These are phyloP conservation scores for Drosophila leonis DNA, from an alignment of 2,888 invertebrate species.

Conservation along the genomic window DNA sequence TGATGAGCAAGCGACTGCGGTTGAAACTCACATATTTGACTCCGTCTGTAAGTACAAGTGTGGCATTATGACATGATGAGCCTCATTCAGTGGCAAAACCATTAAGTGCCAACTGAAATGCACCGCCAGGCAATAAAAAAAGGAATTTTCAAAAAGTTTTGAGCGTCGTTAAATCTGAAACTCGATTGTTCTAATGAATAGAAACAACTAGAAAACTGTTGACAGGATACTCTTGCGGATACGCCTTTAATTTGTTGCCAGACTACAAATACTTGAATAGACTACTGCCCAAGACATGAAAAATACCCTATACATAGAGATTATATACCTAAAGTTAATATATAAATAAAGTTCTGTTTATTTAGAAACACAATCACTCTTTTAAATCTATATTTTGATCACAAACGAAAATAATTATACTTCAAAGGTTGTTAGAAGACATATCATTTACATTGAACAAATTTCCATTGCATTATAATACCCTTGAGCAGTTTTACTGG, in stretches of 20 bases:
- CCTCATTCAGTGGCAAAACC: slow-evolving; percentile 64
- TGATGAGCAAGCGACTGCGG: slow-evolving; percentile 46
- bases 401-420: background rate
- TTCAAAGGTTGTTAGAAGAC: background rate
- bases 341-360: too few relatives aligned
- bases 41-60: slow-evolving; percentile 41
- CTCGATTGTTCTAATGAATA: slow-evolving; percentile 63
- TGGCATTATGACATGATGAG: slow-evolving; percentile 74
- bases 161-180: slow-evolving; percentile 45
- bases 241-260: slow-evolving; percentile 79
- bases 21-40: slow-evolving; percentile 55
- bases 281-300: background rate
- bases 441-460: background rate
- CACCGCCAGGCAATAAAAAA: slow-evolving; percentile 34
- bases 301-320: background rate
- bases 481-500: background rate
- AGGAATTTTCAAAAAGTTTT: slow-evolving; percentile 57
- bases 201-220: slow-evolving; percentile 79
- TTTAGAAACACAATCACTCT: too few relatives aligned
- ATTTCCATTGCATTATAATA: background rate
- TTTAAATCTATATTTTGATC: too few relatives aligned
- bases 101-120: slow-evolving; percentile 44
- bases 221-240: slow-evolving; percentile 83
- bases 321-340: background rate
- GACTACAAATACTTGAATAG: background rate